A percentile compares a stretch with the other conserved stretches of the same genome.
These are phyloP conservation scores for Drosophila fulvimacula DNA, from an alignment of 2,888 invertebrate species.

Conservation along the genomic window DNA sequence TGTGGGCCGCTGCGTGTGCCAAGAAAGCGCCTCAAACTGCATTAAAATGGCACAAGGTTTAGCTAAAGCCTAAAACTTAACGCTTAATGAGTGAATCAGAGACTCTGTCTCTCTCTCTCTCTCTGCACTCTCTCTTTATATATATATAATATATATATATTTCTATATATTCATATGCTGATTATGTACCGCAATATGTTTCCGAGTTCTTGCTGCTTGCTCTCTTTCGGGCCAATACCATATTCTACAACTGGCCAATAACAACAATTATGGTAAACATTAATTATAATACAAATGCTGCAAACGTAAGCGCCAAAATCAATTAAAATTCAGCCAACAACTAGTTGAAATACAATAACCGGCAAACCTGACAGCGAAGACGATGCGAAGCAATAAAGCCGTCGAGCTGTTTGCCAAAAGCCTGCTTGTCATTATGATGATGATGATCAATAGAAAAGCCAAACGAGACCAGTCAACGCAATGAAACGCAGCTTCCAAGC, in stretches of 20 bases:
- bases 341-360: constrained; percentile 42
- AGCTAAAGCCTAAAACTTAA: neutral
- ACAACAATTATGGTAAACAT: constrained; percentile 55
- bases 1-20: neutral
- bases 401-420: constrained; percentile 22
- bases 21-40: constrained; percentile 22
- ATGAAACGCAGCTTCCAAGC: constrained; percentile 50
- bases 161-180: constrained; percentile 3
- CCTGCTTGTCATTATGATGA: constrained; percentile 52
- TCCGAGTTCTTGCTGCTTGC: constrained; percentile 18
- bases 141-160: neutral
- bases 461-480: constrained; percentile 58
- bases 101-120: neutral
- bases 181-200: constrained; percentile 8
- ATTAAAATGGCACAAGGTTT: constrained; percentile 36
- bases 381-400: constrained; percentile 25
- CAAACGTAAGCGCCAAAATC: constrained; percentile 35
- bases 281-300: constrained; percentile 58
- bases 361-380: constrained; percentile 39
- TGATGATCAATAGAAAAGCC: constrained; percentile 36
- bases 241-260: constrained; percentile 33
- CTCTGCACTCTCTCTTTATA: neutral
- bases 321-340: constrained; percentile 56
- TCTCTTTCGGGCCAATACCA: constrained; percentile 31
- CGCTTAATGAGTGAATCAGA: constrained; percentile 1